Percentiles rank a stretch among this genome's conserved stretches.
Evolutionary conservation across 2,797 vertebrate species (phyloP).

Genomic region (Epinephelus malabaricus): DNA sequence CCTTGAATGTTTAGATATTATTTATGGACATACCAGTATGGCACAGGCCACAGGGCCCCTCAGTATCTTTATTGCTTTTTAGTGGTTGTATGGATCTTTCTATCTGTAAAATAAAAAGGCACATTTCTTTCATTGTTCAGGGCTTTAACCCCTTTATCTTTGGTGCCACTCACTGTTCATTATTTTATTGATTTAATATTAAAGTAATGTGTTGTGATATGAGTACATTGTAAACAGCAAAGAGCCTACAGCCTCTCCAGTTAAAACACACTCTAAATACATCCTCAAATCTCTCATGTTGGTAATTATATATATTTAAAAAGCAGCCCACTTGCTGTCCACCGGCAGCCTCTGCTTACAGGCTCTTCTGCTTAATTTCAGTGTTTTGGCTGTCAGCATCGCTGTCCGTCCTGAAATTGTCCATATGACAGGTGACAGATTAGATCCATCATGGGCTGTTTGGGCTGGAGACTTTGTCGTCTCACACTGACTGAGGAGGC

Average conservation of each 20-base stretch:
- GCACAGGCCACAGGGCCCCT: conserved; percentile 12
- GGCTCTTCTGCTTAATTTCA: conserved; percentile 52
- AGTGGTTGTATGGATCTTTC: background rate
- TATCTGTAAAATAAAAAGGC: conserved; percentile 5
- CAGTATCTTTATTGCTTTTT: conserved; percentile 7
- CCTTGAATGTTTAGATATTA: conserved; percentile 39
- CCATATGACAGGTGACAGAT: conserved; percentile 82
- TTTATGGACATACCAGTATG: conserved; percentile 21
- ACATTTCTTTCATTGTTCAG: background rate
- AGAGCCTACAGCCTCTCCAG: background rate
- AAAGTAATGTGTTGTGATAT: background rate
- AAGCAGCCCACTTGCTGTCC: conserved; percentile 2
- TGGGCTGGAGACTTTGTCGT: conserved; percentile 66
- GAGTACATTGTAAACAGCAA: background rate
- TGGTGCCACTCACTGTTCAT: background rate
- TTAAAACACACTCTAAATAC: background rate
- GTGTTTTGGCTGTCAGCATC: conserved; percentile 72
- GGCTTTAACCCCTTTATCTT: background rate
- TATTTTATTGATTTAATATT: background rate
- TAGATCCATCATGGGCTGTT: conserved; percentile 70
- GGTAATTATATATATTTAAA: conserved; percentile 1
- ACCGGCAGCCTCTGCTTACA: conserved; percentile 19
- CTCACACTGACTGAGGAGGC: conserved; percentile 56
- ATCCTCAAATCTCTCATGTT: conserved; percentile 5
- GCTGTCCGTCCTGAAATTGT: conserved; percentile 61